phyloP scores from a whole-genome alignment of 2,888 invertebrate species.

The Leucoptera coffeella region DNA sequence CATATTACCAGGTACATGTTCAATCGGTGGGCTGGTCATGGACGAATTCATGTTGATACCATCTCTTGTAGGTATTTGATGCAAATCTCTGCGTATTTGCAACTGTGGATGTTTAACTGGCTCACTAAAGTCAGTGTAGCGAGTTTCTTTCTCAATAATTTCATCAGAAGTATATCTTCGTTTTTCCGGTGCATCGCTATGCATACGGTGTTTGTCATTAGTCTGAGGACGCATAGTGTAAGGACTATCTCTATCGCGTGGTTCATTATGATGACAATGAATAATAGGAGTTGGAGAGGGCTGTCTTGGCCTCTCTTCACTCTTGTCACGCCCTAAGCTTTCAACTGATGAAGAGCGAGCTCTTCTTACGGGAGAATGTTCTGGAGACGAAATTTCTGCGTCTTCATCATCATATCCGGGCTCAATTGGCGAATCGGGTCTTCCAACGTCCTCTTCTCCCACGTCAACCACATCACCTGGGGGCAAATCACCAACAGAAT shows the following conservation, averaged over 20 bases:
- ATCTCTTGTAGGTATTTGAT: conserved; percentile 45
- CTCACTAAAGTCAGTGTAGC: conserved; percentile 40
- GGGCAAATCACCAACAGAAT: conserved; percentile 83
- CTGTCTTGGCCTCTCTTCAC: conserved; percentile 30
- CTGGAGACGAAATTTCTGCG: conserved; percentile 50
- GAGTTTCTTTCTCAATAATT: conserved; percentile 41
- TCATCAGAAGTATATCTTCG: conserved; percentile 38
- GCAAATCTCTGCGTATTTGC: conserved; percentile 72
- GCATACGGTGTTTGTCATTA: conserved; percentile 35
- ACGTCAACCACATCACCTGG: conserved; percentile 67
- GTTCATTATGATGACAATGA: conserved; percentile 62
- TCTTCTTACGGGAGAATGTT: conserved; percentile 55
- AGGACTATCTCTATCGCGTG: conserved; percentile 49
- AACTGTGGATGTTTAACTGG: conserved; percentile 52
- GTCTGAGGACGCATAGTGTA: conserved; percentile 73
- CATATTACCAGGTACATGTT: conserved; percentile 33
- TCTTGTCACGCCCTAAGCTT: conserved; percentile 38
- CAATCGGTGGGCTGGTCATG: conserved; percentile 35
- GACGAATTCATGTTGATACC: conserved; percentile 23
- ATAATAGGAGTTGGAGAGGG: conserved; percentile 16
- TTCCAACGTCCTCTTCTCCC: conserved; percentile 57
- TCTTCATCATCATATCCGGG: conserved; percentile 53
- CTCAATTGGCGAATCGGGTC: conserved; percentile 43
- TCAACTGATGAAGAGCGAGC: conserved; percentile 46
- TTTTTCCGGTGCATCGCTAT: conserved; percentile 32